Evolutionary conservation across 1,140 invertebrate species (phyloP).

Genomic region (Heliconius hermathena): DNA sequence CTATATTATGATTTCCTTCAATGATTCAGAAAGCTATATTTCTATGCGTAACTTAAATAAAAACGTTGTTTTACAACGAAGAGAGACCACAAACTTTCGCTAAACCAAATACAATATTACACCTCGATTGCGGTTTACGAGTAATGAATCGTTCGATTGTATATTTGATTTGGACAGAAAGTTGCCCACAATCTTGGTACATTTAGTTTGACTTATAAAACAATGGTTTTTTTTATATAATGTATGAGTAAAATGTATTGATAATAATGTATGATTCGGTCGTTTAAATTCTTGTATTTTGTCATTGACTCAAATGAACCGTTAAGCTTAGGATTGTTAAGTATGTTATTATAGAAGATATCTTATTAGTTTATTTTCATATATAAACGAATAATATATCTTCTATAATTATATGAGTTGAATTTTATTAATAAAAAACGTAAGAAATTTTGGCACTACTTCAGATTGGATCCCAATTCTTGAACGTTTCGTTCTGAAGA

Average conservation of each 20-base stretch:
- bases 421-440: too few relatives aligned
- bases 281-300: not conserved
- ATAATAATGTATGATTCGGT: not conserved
- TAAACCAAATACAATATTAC: conserved; percentile 20
- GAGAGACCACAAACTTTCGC: conserved; percentile 33
- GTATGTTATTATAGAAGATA: not conserved
- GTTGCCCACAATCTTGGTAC: not conserved
- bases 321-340: not conserved
- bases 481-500: too few relatives aligned
- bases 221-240: not conserved
- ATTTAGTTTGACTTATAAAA: not conserved
- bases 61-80: conserved; percentile 20
- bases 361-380: not conserved
- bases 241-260: not conserved
- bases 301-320: not conserved
- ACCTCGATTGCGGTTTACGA: conserved; percentile 18
- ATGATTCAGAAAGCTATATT: conserved; percentile 8
- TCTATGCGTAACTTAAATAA: not conserved
- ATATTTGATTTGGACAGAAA: conserved; percentile 14
- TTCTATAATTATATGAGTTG: too few relatives aligned
- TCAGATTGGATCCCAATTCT: too few relatives aligned
- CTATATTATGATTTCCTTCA: not conserved
- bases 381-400: too few relatives aligned
- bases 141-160: conserved; percentile 29
- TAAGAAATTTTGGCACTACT: too few relatives aligned